Evolutionary conservation across 2,888 invertebrate genomes (phyloP).

Genomic region (Incurvaria masculella): DNA sequence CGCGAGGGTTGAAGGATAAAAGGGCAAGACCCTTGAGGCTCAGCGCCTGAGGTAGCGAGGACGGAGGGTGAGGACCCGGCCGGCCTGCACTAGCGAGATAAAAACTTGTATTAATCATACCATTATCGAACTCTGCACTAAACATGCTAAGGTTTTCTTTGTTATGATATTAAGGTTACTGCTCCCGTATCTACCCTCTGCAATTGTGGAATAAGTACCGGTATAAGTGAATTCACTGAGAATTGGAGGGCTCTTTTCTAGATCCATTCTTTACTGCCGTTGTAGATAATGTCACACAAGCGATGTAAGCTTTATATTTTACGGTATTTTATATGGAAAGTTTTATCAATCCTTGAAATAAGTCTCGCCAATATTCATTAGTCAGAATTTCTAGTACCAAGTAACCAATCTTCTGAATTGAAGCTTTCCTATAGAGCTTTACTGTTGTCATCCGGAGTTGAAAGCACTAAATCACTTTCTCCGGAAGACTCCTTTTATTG

Average conservation of each 20-base stretch:
- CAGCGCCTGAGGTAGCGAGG: slow-evolving; percentile 9
- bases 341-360: too few species aligned
- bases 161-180: slow-evolving; percentile 54
- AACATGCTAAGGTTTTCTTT: slow-evolving; percentile 25
- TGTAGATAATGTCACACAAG: too few species aligned
- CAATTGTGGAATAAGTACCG: background rate
- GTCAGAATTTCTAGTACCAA: too few species aligned
- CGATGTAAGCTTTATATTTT: too few species aligned
- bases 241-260: background rate
- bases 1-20: background rate
- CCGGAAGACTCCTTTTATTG: too few species aligned
- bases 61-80: slow-evolving; percentile 26
- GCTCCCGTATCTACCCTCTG: slow-evolving; percentile 50
- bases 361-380: too few species aligned
- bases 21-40: background rate
- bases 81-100: slow-evolving; percentile 53
- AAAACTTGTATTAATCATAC: slow-evolving; percentile 55
- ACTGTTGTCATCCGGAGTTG: too few species aligned
- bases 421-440: too few species aligned
- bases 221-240: slow-evolving; percentile 49
- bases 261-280: too few species aligned
- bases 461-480: too few species aligned
- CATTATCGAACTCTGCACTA: slow-evolving; percentile 45
- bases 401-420: too few species aligned
- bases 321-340: too few species aligned